These are phyloP conservation scores for Tenthredo amoena DNA, from an alignment of 2,888 invertebrate species.

Conservation along the genomic window DNA sequence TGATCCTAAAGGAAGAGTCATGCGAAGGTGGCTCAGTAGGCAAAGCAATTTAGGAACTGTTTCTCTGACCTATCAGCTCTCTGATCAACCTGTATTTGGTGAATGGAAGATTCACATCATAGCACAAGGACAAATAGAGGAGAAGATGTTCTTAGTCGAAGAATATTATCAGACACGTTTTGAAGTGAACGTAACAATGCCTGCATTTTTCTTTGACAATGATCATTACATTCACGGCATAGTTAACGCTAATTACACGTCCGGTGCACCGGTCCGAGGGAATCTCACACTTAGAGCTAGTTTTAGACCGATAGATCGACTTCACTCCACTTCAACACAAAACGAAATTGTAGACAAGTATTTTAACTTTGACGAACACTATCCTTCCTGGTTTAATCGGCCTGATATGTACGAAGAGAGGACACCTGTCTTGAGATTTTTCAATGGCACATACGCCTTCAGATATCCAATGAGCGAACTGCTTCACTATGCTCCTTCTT, in stretches of 20 bases:
- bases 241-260: conserved; percentile 97
- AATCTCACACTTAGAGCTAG: conserved; percentile 93
- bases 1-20: conserved; percentile 92
- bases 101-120: conserved; percentile 94
- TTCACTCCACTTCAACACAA: conserved; percentile 53
- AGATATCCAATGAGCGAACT: conserved; percentile 92
- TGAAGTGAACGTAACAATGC: conserved; percentile 98
- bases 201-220: conserved; percentile 94
- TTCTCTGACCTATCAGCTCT: conserved; percentile 93
- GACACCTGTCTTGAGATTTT: conserved; percentile 88
- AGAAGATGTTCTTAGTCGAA: conserved; percentile 92
- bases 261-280: conserved; percentile 93
- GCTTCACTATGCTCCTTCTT: conserved; percentile 81
- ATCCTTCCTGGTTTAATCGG: conserved; percentile 89
- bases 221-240: conserved; percentile 91
- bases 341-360: conserved; percentile 83
- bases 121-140: conserved; percentile 93
- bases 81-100: conserved; percentile 95
- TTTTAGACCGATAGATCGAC: conserved; percentile 83
- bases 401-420: conserved; percentile 82
- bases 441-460: conserved; percentile 93
- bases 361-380: conserved; percentile 89
- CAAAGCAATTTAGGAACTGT: conserved; percentile 95
- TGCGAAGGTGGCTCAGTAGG: conserved; percentile 95
- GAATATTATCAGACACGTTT: conserved; percentile 97